Conservation (phyloP, 2,113 vertebrate genomes). For the Dendropsophus ebraccatus region DNA sequence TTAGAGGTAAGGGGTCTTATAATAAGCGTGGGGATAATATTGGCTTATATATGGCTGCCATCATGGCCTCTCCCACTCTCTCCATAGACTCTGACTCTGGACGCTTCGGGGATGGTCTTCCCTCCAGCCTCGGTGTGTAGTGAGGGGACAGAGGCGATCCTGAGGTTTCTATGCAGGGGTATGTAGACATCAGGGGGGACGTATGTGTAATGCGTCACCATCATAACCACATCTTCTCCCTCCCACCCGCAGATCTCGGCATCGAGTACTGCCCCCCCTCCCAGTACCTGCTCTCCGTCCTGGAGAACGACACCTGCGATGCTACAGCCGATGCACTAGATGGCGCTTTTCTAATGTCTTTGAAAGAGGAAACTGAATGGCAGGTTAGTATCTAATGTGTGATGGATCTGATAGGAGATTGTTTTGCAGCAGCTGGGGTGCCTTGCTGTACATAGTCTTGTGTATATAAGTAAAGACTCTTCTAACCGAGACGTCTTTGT, state of each 20-base stretch:
- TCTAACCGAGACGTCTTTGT: background rate
- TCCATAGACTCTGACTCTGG: slow-evolving; percentile 82
- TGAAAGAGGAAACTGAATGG: slow-evolving; percentile 77
- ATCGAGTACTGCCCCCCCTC: slow-evolving; percentile 88
- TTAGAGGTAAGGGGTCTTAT: slow-evolving; percentile 77
- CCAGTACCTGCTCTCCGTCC: slow-evolving; percentile 79
- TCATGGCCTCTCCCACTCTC: background rate
- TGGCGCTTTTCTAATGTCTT: slow-evolving; percentile 62
- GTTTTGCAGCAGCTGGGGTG: no score
- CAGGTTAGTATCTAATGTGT: slow-evolving; percentile 71
- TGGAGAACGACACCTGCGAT: slow-evolving; percentile 76
- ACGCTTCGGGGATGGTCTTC: slow-evolving; percentile 80
- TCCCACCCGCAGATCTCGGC: slow-evolving; percentile 78
- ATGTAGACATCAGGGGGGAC: slow-evolving; percentile 18
- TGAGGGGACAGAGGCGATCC: slow-evolving; percentile 82
- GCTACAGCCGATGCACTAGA: slow-evolving; percentile 72
- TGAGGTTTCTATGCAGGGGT: slow-evolving; percentile 89
- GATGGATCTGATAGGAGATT: background rate
- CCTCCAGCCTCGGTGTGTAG: slow-evolving; percentile 81
- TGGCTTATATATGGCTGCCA: no score
- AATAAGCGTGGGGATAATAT: no score
- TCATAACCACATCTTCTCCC: background rate
- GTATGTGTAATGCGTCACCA: background rate
- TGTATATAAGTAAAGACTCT: no score
- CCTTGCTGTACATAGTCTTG: no score